Conservation (phyloP, 2,113 vertebrate species). For the Acanthisitta chloris region DNA sequence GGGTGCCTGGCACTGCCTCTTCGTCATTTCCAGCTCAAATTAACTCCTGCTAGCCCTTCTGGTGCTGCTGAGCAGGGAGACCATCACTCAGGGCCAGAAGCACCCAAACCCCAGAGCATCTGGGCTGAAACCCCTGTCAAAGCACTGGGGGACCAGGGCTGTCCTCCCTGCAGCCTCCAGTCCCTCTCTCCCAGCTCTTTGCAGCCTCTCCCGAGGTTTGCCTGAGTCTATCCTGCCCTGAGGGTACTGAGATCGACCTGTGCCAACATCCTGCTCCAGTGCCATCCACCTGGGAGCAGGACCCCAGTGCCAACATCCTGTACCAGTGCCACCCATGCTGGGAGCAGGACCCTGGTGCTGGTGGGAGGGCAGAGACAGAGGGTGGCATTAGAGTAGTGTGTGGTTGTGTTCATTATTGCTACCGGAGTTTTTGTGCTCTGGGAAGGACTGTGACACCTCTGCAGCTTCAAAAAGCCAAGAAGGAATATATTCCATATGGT, state of each 20-base stretch:
- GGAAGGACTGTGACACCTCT: background rate
- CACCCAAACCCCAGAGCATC: background rate
- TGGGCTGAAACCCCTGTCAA: background rate
- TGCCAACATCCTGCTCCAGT: fast-evolving
- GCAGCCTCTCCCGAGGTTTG: background rate
- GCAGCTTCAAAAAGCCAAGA: background rate
- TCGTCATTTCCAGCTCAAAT: background rate
- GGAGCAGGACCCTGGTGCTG: background rate
- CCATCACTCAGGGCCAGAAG: background rate
- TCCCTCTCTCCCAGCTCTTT: background rate
- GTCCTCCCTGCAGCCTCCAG: fast-evolving
- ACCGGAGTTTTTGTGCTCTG: fast-evolving
- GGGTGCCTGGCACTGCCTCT: background rate
- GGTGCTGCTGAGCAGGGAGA: background rate
- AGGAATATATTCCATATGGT: background rate
- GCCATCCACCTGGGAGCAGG: background rate
- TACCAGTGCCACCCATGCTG: fast-evolving
- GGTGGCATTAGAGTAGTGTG: fast-evolving
- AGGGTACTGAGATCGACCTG: background rate
- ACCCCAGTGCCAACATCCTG: background rate
- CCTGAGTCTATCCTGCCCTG: background rate
- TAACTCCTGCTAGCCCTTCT: background rate
- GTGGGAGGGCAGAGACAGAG: background rate
- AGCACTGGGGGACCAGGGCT: fast-evolving
- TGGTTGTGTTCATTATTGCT: fast-evolving